Evolutionary conservation across 2,113 vertebrate genomes (phyloP).

Genomic region (Malurus alboscapulatus): DNA sequence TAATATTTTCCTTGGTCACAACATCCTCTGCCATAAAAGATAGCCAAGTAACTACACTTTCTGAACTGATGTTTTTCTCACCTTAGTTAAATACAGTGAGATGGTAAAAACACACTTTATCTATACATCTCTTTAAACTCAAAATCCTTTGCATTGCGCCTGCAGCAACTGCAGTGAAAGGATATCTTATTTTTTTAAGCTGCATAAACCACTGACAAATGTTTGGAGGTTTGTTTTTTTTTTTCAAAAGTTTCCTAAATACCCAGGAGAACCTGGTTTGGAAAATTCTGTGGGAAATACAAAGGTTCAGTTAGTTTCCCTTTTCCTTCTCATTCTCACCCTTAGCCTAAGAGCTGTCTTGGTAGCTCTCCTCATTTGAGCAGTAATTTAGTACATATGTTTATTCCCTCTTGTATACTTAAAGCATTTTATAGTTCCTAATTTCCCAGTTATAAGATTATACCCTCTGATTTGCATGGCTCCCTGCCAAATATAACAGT

Average conservation of each 20-base stretch:
- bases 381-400: constrained; percentile 56
- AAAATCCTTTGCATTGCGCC: neutral
- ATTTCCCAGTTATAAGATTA: constrained; percentile 60
- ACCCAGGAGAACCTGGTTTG: fast-evolving
- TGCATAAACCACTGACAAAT: neutral
- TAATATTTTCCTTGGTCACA: neutral
- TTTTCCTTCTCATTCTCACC: neutral
- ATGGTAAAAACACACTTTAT: neutral
- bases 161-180: neutral
- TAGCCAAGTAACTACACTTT: neutral
- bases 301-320: neutral
- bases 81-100: neutral
- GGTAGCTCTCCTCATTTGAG: neutral
- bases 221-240: neutral
- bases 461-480: constrained; percentile 44
- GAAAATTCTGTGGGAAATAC: neutral
- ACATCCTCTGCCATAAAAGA: neutral
- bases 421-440: constrained; percentile 46
- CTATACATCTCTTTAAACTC: neutral
- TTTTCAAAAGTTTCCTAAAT: neutral
- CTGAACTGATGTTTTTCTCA: neutral
- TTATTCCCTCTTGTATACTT: constrained; percentile 49
- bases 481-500: constrained; percentile 25
- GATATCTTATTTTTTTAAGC: neutral
- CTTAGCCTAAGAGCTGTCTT: neutral